Base-by-base conservation (phyloP, 2,113 vertebrate genomes). In the Heterotis niloticus region DNA sequence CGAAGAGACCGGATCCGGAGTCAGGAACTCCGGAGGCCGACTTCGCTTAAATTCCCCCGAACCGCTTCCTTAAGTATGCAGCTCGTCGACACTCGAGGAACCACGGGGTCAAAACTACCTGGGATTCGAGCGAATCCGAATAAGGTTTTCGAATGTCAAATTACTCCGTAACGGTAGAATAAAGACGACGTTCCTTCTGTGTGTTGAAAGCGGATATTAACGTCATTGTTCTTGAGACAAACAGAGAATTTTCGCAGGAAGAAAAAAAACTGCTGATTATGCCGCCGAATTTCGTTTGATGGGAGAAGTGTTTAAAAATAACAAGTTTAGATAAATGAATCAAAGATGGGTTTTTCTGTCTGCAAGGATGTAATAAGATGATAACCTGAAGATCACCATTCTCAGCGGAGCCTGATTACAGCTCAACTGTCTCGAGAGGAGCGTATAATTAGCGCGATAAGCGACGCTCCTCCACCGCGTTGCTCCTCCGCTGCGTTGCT, bases 361-460 rank as follows among this genome's bases (percentile, higher is more conserved):
- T 77, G 77, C 34, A 77, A 79, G 80, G 75, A 80, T 81, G 82
- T 83, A 84, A 85, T 85, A 84, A 83, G 83, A 78, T 81, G 81
- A 87, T 87, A 84, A 87, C 75, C 77, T 82, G 82, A 75, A 84
- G 86, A 86, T 85, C 82, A 83, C 80, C 68, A 82, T 78, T 83
- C 84, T 82, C 80, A 76, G 82, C 83, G 82, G 81, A 80, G 80
- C 77, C 82, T 87, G 83, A 86, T 86, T 87, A 87, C 86, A 83
- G 78, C 82, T 87, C 81, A 84, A 79, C 80, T 84, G 82, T 83
- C 86, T 87, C 86, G 82, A 81, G 86, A 86, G 86, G 80, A 83
- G 81, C 59, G 71, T 78, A 76, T 83, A 86, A 87, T 87, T 87
- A 86, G 74, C 82, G 80, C 81, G 82, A 85, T 87, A 80, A 82